phyloP scores from a whole-genome alignment of 2,888 invertebrate genomes.

The Heterodera filipjevi region DNA sequence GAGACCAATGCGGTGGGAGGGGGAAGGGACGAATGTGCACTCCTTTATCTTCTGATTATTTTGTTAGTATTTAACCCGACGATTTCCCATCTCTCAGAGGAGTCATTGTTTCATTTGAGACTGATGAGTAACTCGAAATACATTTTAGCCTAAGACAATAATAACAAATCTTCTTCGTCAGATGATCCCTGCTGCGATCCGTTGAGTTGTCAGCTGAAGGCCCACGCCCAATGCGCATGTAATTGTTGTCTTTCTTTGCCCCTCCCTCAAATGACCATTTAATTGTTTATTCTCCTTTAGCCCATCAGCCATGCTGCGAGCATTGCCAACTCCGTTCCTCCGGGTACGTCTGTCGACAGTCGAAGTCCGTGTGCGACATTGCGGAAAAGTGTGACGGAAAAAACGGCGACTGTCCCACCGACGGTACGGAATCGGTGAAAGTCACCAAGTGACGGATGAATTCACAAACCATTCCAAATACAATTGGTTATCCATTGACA shows the following conservation, averaged over 20 bases:
- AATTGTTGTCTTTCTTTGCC: slow-evolving; percentile 70
- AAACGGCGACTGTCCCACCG: slow-evolving; percentile 80
- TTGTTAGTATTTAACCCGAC: no score
- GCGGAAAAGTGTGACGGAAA: slow-evolving; percentile 89
- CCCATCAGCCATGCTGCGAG: slow-evolving; percentile 60
- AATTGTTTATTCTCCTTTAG: slow-evolving; percentile 21
- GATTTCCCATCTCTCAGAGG: no score
- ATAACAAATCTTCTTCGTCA: neutral
- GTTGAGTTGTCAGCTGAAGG: slow-evolving; percentile 88
- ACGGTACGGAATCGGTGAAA: slow-evolving; percentile 70
- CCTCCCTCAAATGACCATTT: neutral
- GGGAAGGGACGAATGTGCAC: neutral
- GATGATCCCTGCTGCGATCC: slow-evolving; percentile 94
- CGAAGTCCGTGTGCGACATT: slow-evolving; percentile 80
- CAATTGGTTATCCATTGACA: neutral
- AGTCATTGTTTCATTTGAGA: no score
- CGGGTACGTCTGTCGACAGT: slow-evolving; percentile 82
- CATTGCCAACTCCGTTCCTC: slow-evolving; percentile 67
- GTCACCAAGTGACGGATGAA: neutral
- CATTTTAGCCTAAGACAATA: neutral
- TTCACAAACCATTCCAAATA: neutral
- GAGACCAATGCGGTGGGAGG: slow-evolving; percentile 61
- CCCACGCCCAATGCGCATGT: slow-evolving; percentile 92
- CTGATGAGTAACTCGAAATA: no score
- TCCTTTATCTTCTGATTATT: neutral